Base-by-base conservation (phyloP, 1,140 invertebrate genomes). In the Drosophila kanapiae region DNA sequence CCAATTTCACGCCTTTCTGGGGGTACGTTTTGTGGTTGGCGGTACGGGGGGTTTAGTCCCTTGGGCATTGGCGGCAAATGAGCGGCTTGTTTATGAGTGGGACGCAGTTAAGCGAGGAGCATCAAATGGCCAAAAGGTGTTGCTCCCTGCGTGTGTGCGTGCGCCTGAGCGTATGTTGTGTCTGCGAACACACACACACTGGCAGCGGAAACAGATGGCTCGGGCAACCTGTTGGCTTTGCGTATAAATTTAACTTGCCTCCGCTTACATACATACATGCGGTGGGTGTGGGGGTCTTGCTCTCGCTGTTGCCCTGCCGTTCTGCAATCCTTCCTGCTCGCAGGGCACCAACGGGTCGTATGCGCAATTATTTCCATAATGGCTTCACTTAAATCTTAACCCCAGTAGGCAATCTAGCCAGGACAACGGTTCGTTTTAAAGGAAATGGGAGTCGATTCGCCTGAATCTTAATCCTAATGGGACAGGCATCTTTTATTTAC, bases 51-150 rank as follows among this genome's bases (percentile, higher is more conserved):
- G 31, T 42, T 35, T 38, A 58, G 14, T 40, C 79, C 45, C 78
- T 48, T 45, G 75, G 70, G 79, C 60, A 82, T 77, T 79, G 83
- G 79, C 69, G 86, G 83, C 75, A 87, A 87, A 86, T 87, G 83
- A 86, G 82, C 60, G 85, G 78, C 68, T 86, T 80, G 84, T 80
- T 87, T 88, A 77, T 76, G 77, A 82, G 76, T 74, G 71, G 49
- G 83, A 75, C 56, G 47, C 62, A 60, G 75, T 62, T 42, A 57
- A 68, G 40, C 60, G 82, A 42, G 62, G 78, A 45, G 70, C 71
- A 72, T 65, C 67, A 63, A 76, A 80, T 53, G 65, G 51, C 62
- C 68, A 65, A 42, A 56, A 70, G 74, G 63, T 64, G 76, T 75
- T 59, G 69, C 53, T 71, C 29, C 29, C 54, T 18, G 40, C 6